Evolutionary conservation across 2,888 invertebrate species (phyloP), one percentile per base, ranked within the genome.

Genomic region (Drosophila ustulata): DNA sequence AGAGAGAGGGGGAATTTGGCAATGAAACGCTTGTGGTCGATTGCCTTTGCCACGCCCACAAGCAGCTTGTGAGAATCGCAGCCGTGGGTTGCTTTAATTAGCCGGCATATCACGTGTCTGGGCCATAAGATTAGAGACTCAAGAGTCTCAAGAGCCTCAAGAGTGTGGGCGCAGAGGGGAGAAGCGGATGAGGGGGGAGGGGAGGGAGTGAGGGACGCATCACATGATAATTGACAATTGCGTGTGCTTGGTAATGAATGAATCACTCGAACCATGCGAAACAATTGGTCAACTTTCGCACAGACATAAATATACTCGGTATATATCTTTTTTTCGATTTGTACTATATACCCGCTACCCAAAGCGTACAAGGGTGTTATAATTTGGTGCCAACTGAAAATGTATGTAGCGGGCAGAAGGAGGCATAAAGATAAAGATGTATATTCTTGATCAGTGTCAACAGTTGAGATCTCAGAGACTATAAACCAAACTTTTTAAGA

Each of bases 61-160:
- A 49, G 18, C 25, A 25, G 9, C n/a, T 11, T 18, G 45, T 9
- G n/a, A 25, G 37, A 25, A 43, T 28, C 53, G 32, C 50, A 3
- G 41, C n/a, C 43, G 46, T 51, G 32, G 32, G 28, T 58, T 65
- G 63, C 75, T 79, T 79, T 75, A 87, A 82, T 82, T 82, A 82
- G 82, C 82, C 82, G 66, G 63, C 82, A 84, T 82, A 84, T 87
- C 82, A 87, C 82, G 82, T 82, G 82, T 82, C 87, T 67, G 47
- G 26, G 56, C 28, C 55, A 45, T 41, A 62, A 47, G 39, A 41
- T 39, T 49, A 9, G 47, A 37, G 25, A 39, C 37, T 52, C 26
- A 25, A 37, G 18, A 39, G 13, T 34, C 11, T 37, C n/a, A 18
- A 37, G 18, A 39, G 13, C 9, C 11, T 37, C n/a, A 18, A 13